phyloP scores from a whole-genome alignment of 2,888 invertebrate genomes.

The Romanomermis culicivorax region DNA sequence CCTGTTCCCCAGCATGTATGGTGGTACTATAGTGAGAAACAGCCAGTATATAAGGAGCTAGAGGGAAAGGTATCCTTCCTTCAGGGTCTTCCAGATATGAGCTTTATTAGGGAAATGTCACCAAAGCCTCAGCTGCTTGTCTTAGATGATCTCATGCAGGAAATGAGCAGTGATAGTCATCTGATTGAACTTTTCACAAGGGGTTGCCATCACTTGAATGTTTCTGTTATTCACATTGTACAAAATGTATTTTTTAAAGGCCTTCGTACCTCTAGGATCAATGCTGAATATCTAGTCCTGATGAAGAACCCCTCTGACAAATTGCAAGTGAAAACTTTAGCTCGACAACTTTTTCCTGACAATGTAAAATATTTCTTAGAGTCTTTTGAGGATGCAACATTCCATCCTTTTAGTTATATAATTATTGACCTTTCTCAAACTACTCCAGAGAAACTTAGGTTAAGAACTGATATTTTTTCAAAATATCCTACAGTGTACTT shows the following conservation, averaged over 20 bases:
- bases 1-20: background rate
- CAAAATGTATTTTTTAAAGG: constrained; percentile 1
- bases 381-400: background rate
- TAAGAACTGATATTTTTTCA: too few relatives aligned
- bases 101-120: background rate
- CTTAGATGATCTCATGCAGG: background rate
- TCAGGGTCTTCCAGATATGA: background rate
- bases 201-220: too few relatives aligned
- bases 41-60: background rate
- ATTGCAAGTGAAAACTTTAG: background rate
- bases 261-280: background rate
- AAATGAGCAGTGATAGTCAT: background rate
- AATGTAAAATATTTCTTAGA: background rate
- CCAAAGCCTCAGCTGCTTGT: background rate
- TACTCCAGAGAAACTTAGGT: background rate
- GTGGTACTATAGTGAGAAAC: background rate
- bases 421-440: background rate
- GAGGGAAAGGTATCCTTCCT: background rate
- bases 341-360: background rate
- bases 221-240: too few relatives aligned
- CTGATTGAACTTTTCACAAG: constrained; percentile 4
- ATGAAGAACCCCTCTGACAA: constrained; percentile 3
- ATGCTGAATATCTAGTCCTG: background rate
- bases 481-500: too few relatives aligned
- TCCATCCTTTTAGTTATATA: background rate